Evolutionary conservation across 2,797 vertebrate species (phyloP), one percentile per base, ranked within the genome.

Genomic region (Synaphobranchus kaupii): DNA sequence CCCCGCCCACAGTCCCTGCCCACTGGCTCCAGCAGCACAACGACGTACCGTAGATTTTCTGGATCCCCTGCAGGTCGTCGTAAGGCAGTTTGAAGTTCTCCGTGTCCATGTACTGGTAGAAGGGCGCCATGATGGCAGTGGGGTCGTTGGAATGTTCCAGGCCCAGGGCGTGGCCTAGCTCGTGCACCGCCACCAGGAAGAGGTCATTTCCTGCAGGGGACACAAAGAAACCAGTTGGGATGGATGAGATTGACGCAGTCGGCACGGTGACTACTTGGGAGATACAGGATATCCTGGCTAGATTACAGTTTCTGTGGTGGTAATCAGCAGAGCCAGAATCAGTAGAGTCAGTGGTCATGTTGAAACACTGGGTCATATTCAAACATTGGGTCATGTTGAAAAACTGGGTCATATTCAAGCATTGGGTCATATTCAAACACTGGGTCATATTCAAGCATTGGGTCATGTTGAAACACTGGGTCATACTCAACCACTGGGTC

Each of bases 31-130:
- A 25, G 7, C 44, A 8, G 10, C 34, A 44, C 13, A 22, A 10
- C 31, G 3, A 25, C 58, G 9, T 96, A 97, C 96, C 96, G 0
- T 97, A 98, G 73, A 97, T 93, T 63, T 97, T 96, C 94, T 97
- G 97, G 90, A 98, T 98, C 88, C 96, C 96, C 92, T 97, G 97
- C 28, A 97, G 94, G 86, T 97, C 95, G 0, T 97, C 97, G 47
- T 96, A 97, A 92, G 96, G 96, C 90, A 98, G 96, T 90, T 91
- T 97, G 93, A 98, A 98, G 89, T 96, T 96, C 84, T 96, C 96
- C 1, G 96, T 96, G 92, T 97, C 94, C 94, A 97, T 95, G 90
- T 97, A 97, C 94, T 97, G 97, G 90, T 98, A 97, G 87, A 97
- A 97, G 28, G 97, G 97, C 85, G 97, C 97, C 97, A 97, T 98